Conservation (phyloP, 2,113 vertebrate genomes). For the Pelobates fuscus region DNA sequence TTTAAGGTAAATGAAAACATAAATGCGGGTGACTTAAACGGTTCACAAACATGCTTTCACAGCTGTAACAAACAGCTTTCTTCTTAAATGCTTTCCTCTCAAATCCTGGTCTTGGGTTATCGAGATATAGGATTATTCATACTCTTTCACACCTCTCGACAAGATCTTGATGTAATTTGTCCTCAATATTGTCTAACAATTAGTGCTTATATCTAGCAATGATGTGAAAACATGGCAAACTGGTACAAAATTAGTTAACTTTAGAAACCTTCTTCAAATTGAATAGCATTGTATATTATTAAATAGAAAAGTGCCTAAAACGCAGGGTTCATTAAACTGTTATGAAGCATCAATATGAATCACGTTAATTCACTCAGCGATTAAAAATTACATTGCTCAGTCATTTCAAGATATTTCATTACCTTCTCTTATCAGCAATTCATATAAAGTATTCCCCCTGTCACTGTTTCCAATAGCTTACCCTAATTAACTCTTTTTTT, state of each 20-base stretch:
- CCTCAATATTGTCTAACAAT: too few relatives aligned
- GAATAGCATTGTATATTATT: slow-evolving; percentile 35
- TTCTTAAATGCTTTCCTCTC: too few relatives aligned
- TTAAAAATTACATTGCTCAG: slow-evolving; percentile 59
- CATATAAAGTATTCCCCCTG: slow-evolving; percentile 61
- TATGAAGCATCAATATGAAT: slow-evolving; percentile 26
- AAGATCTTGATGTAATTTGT: too few relatives aligned
- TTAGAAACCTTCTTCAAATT: background rate
- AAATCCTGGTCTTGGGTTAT: too few relatives aligned
- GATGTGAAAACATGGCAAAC: background rate
- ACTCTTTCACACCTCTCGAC: too few relatives aligned
- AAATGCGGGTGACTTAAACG: too few relatives aligned
- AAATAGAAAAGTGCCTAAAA: slow-evolving; percentile 38
- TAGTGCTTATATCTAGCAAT: too few relatives aligned
- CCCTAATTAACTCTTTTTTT: slow-evolving; percentile 73
- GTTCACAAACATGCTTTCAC: too few relatives aligned
- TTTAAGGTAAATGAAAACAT: too few relatives aligned
- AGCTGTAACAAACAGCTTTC: too few relatives aligned
- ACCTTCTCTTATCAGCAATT: slow-evolving; percentile 54
- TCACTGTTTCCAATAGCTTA: slow-evolving; percentile 62
- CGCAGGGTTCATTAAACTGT: slow-evolving; percentile 28
- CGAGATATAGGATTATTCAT: too few relatives aligned
- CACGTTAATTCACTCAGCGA: slow-evolving; percentile 38
- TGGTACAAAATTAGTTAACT: background rate
- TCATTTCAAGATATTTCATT: slow-evolving; percentile 58